Base-by-base conservation (phyloP, 92 coral and sea anemone species). In the Ricordea florida region DNA sequence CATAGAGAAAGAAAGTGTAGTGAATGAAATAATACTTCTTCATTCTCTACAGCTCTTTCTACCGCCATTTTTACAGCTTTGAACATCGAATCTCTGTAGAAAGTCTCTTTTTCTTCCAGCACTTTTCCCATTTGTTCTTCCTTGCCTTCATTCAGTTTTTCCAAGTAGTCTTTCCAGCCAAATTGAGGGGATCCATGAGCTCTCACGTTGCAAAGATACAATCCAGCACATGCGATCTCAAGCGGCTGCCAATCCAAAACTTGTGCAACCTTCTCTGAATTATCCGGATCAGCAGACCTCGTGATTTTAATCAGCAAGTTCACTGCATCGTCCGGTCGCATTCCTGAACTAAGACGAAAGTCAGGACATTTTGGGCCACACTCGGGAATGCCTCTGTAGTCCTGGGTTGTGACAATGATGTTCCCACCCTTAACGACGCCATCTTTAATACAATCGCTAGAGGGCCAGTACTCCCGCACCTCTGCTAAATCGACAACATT, bases 211-310 rank as follows among this genome's bases (percentile, higher is more conserved):
- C 36, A 49, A 22, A 69, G 5, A 59, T 79, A 79, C 25, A 64
- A 55, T 18, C 81, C 90, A 22, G 82, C 90, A 13, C 85, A 72
- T 3, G 76, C 90, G 53, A 85, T 24, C 13, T 85, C 79, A 13
- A 84, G 56, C 40, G 85, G 90, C 34, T 84, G 89, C 27, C 59
- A 74, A 28, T 76, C 89, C 27, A 84, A 51, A 23, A 26, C 27
- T 24, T 77, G 31, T 21, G 90, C 90, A 33, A 78, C 81, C 10
- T 69, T 44, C 41, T 78, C 61, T 16, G 62, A 42, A 31, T 69
- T 48, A 28, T 18, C 58, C 17, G 70, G 69, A 40, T 60, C 25
- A 5, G 80, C 9, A 47, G 36, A 68, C 31, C 62, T 36, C 6
- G 90, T 69, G 41, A 62, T 43, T 0, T 21, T 46, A 8, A 81